Evolutionary conservation across 2,797 vertebrate species (phyloP).

Genomic region (Crax fasciolata): DNA sequence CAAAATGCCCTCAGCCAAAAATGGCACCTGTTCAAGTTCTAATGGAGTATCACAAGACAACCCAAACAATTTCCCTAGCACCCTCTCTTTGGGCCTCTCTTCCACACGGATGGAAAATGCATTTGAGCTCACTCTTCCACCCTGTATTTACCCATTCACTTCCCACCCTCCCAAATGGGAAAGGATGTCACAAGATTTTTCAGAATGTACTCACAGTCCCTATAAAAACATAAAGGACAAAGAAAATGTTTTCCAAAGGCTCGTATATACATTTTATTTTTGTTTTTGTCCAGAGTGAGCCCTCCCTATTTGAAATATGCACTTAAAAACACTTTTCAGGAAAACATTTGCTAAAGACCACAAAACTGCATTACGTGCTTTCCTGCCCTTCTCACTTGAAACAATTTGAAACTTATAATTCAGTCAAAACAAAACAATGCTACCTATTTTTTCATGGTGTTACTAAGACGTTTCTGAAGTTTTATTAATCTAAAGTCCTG

Average conservation of each 20-base stretch:
- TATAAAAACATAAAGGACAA: not conserved
- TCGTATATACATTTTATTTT: rapidly evolving
- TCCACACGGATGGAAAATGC: not conserved
- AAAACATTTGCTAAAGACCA: not conserved
- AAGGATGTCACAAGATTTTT: not conserved
- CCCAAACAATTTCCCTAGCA: not conserved
- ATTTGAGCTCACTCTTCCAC: not conserved
- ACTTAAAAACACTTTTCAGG: not conserved
- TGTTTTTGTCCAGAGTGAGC: not conserved
- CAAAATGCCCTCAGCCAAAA: not conserved
- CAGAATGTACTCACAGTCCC: not conserved
- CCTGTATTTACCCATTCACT: not conserved
- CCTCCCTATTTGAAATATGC: rapidly evolving
- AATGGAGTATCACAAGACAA: not conserved
- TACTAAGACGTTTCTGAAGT: rapidly evolving
- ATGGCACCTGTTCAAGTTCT: rapidly evolving
- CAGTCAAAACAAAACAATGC: not conserved
- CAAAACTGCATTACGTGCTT: rapidly evolving
- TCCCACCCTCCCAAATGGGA: rapidly evolving
- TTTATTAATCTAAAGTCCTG: not conserved
- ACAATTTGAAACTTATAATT: too few species aligned
- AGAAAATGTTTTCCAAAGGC: not conserved
- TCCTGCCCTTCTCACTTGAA: not conserved
- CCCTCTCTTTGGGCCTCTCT: not conserved
- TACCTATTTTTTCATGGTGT: not conserved